Base-by-base conservation (phyloP, 2,113 vertebrate genomes). In the Corythaeola cristata region DNA sequence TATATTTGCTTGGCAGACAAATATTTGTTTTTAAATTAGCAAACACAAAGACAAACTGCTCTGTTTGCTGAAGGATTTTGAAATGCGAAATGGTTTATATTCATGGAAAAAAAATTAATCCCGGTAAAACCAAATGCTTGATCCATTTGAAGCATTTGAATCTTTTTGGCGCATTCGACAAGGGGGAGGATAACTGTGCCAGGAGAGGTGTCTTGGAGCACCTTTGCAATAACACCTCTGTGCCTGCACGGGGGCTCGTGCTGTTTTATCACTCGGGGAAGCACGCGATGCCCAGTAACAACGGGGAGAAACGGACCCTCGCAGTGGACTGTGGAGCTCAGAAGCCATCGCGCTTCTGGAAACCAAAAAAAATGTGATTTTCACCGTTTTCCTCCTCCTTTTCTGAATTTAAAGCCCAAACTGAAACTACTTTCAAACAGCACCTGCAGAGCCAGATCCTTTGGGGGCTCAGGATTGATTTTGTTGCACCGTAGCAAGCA, bases 11-110 rank as follows among this genome's bases (percentile, higher is more conserved):
- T 98, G 98, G 98, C 99, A 98, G 98, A 98, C 99, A 99, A 99
- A 99, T 99, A 99, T 99, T 99, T 99, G 99, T 99, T 99, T 98
- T 98, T 98, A 98, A 99, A 98, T 98, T 98, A 99, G 98, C 99
- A 99, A 99, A 99, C 99, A 99, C 98, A 98, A 98, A 99, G 98
- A 99, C 98, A 99, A 98, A 98, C 99, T 98, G 98, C 98, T 98
- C 98, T 98, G 99, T 99, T 99, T 98, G 99, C 98, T 98, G 91
- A 96, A 97, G 97, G 98, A 98, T 95, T 98, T 97, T 98, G 98
- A 97, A 98, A 98, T 95, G 98, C 96, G 96, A 97, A 97, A 96
- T 98, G 98, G 97, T 95, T 96, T 96, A 97, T 98, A 98, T 98
- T 98, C 98, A 97, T 80, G 47, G 94, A 53, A 88, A 96, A 97